Evolutionary conservation across 2,888 invertebrate species (phyloP), one percentile per base, ranked within the genome.

Genomic region (Junonia oenone): DNA sequence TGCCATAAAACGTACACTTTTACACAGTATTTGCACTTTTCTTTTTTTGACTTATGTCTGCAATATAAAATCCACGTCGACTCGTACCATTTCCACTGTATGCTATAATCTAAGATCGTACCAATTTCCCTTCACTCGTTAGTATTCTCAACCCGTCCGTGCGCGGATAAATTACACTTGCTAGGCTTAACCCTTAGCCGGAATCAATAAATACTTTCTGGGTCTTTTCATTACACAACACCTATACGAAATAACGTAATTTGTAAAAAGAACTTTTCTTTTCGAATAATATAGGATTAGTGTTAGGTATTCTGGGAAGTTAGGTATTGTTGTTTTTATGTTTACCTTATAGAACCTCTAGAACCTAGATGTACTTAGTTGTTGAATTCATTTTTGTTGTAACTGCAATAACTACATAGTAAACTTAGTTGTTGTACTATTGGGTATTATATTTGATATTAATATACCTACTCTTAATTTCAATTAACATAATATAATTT

Each of bases 191-290:
- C 55, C 55, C 58, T 51, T 55, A 37, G 43, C 47, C 26, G 43
- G 38, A 54, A 54, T 54, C 56, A 56, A 59, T 56, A 66, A 71
- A 74, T 65, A 69, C 72, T 67, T 67, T 48, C 52, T 58, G 53
- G 53, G 38, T 19, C 53, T 35, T 56, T 52, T 53, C 45, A 53
- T 50, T 53, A 57, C 40, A 38, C 26, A 26, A 45, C 43, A 49
- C 26, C 45, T 22, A 26, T 31, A 52, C 35, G 13, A 13, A 14
- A 27, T 31, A n/a, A 19, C 11, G n/a, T 49, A 29, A 43, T 43
- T 43, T 26, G 22, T 43, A 26, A 43, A 43, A 2, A 43, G 26
- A 43, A 43, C 22, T 40, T 19, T 26, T 26, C 40, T 22, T 26
- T 13, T 43, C 2, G 13, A 26, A 26, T 17, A 9, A 38, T 17